A percentile compares a stretch with the other conserved stretches of the same genome.
phyloP scores from a whole-genome alignment of 2,797 vertebrate species.

The Borostomias antarcticus region DNA sequence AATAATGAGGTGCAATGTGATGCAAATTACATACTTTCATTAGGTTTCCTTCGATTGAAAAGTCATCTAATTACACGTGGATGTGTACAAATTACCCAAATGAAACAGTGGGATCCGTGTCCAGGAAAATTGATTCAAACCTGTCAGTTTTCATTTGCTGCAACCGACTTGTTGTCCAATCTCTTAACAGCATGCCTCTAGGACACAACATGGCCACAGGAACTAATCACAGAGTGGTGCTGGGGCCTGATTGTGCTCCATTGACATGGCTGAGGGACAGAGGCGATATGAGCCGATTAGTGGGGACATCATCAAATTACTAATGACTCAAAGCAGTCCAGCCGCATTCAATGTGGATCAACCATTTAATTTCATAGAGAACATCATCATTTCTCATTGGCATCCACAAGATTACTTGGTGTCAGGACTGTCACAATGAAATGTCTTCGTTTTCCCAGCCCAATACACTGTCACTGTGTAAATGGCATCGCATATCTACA shows the following conservation, averaged over 20 bases:
- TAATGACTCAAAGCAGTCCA: constrained; percentile 32
- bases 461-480: constrained; percentile 46
- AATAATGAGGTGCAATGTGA: constrained; percentile 50
- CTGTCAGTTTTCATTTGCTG: constrained; percentile 52
- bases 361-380: constrained; percentile 48
- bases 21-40: constrained; percentile 54
- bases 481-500: not conserved
- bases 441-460: constrained; percentile 45
- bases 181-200: constrained; percentile 28
- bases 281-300: constrained; percentile 1
- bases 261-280: constrained; percentile 46
- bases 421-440: constrained; percentile 43
- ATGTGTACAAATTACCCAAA: constrained; percentile 45
- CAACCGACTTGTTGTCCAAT: constrained; percentile 50
- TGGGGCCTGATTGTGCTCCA: constrained; percentile 40
- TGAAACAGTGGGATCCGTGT: constrained; percentile 44
- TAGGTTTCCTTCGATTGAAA: constrained; percentile 40
- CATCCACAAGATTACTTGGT: constrained; percentile 60
- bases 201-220: constrained; percentile 34
- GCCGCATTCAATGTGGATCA: constrained; percentile 40
- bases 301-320: not conserved
- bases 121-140: constrained; percentile 45
- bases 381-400: constrained; percentile 56
- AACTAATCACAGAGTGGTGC: constrained; percentile 63
- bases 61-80: constrained; percentile 47